A percentile compares a stretch with the other conserved stretches of the same genome.
Evolutionary conservation across 2,113 vertebrate genomes (phyloP).

Genomic region (Jacana jacana): DNA sequence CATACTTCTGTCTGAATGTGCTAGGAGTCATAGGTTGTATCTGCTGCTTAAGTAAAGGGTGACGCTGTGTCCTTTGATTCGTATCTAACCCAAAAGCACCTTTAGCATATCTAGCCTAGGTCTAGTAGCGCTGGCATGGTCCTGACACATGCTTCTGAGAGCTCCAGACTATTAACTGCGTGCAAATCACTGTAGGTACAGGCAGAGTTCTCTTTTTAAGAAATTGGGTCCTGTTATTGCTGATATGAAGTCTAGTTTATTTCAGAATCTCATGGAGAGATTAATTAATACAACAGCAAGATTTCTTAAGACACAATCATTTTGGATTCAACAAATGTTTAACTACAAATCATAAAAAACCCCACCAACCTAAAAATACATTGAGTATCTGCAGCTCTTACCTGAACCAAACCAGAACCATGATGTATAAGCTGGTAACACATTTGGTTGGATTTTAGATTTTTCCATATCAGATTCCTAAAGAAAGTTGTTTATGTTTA

Average conservation of each 20-base stretch:
- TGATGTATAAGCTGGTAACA: not conserved
- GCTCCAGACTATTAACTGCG: not conserved
- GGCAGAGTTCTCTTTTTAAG: not conserved
- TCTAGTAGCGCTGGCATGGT: not conserved
- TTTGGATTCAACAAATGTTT: constrained; percentile 23
- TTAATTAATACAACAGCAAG: constrained; percentile 2
- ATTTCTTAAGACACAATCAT: not conserved
- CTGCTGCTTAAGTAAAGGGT: not conserved
- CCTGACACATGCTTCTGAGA: not conserved
- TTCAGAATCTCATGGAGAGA: not conserved
- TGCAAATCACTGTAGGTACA: not conserved
- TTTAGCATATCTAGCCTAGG: not conserved
- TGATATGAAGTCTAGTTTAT: not conserved
- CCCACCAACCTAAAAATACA: not conserved
- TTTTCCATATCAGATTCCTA: not conserved
- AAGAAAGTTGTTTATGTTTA: not conserved
- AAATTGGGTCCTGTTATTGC: not conserved
- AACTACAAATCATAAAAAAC: not conserved
- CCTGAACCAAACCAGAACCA: not conserved
- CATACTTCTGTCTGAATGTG: not conserved
- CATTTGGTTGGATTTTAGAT: not conserved
- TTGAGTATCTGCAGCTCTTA: not conserved
- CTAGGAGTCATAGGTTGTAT: not conserved
- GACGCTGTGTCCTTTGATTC: not conserved
- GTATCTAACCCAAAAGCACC: not conserved